phyloP scores from a whole-genome alignment of 2,888 invertebrate species.

The Hermaeophaga mercurialis region DNA sequence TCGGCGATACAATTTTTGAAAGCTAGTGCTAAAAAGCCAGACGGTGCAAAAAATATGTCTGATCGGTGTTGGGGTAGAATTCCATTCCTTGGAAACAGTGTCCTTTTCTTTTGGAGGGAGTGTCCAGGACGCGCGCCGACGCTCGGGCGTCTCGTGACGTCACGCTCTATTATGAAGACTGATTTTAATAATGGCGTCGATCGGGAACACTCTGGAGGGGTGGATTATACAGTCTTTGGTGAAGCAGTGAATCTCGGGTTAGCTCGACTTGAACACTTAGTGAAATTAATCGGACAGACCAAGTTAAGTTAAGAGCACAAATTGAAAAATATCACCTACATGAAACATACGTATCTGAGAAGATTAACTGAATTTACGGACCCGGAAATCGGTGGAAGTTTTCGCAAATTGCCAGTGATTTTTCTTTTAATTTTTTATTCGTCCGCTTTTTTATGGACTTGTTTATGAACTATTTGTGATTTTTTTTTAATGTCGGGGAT shows the following conservation, averaged over 20 bases:
- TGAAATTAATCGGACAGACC: slow-evolving; percentile 55
- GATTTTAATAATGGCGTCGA: slow-evolving; percentile 61
- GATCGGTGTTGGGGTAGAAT: slow-evolving; percentile 11
- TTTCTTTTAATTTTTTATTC: slow-evolving; percentile 25
- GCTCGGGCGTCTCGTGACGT: slow-evolving; percentile 56
- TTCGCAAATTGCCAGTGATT: slow-evolving; percentile 34
- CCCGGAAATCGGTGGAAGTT: slow-evolving; percentile 31
- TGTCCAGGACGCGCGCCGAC: slow-evolving; percentile 54
- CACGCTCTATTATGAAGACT: slow-evolving; percentile 58
- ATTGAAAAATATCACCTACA: slow-evolving; percentile 55
- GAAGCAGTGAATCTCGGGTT: slow-evolving; percentile 53
- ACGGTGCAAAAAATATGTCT: slow-evolving; percentile 16
- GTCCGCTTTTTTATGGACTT: slow-evolving; percentile 14
- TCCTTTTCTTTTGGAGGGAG: slow-evolving; percentile 46
- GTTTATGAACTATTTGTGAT: slow-evolving; percentile 19
- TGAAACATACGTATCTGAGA: slow-evolving; percentile 44
- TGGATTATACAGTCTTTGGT: slow-evolving; percentile 39
- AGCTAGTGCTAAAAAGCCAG: slow-evolving; percentile 6
- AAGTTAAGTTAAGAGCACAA: slow-evolving; percentile 48
- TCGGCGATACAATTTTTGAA: no score
- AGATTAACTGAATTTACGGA: slow-evolving; percentile 41
- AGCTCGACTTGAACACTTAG: slow-evolving; percentile 54
- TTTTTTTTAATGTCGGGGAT: slow-evolving; percentile 15
- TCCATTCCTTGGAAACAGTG: slow-evolving; percentile 12
- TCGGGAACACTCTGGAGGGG: slow-evolving; percentile 36